A percentile compares a stretch with the other conserved stretches of the same genome.
Evolutionary conservation across 2,888 invertebrate species (phyloP).

Genomic region (Disparrhopalites patrizii): DNA sequence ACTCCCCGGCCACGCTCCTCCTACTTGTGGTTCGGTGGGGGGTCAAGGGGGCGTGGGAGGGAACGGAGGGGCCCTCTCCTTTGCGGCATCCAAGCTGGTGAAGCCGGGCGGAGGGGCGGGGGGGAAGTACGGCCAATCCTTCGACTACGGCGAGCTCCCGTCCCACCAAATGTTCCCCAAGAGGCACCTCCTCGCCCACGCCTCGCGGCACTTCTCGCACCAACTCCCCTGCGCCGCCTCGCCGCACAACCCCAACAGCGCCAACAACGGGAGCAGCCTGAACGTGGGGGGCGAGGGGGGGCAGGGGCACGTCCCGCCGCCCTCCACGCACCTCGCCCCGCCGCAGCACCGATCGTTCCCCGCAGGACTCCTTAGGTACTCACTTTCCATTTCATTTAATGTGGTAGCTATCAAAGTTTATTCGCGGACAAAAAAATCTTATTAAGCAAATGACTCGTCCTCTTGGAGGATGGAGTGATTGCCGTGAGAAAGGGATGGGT

Average conservation of each 20-base stretch:
- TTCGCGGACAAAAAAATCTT: no score
- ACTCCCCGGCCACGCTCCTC: no score
- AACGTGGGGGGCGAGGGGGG: conserved; percentile 1
- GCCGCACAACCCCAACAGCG: conserved; percentile 25
- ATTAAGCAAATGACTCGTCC: neutral
- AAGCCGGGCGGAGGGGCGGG: neutral
- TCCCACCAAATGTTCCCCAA: conserved; percentile 49
- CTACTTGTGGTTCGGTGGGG: conserved; percentile 8
- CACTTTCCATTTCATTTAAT: neutral
- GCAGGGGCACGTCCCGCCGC: neutral
- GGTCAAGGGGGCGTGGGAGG: neutral
- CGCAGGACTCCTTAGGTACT: conserved; percentile 45
- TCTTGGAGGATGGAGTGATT: no score
- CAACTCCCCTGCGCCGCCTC: conserved; percentile 20
- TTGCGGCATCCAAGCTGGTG: neutral
- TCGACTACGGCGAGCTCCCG: conserved; percentile 48
- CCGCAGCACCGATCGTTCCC: conserved; percentile 45
- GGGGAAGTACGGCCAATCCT: conserved; percentile 34
- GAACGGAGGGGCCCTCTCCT: neutral
- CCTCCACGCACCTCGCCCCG: neutral
- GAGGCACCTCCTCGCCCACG: conserved; percentile 42
- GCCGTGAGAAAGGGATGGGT: no score
- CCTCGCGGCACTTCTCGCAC: conserved; percentile 39
- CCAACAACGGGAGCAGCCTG: neutral
- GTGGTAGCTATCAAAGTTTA: no score